Evolutionary conservation across 2,888 invertebrate species (phyloP), one percentile per base, ranked within the genome.

Genomic region (Caenorhabditis panamensis): DNA sequence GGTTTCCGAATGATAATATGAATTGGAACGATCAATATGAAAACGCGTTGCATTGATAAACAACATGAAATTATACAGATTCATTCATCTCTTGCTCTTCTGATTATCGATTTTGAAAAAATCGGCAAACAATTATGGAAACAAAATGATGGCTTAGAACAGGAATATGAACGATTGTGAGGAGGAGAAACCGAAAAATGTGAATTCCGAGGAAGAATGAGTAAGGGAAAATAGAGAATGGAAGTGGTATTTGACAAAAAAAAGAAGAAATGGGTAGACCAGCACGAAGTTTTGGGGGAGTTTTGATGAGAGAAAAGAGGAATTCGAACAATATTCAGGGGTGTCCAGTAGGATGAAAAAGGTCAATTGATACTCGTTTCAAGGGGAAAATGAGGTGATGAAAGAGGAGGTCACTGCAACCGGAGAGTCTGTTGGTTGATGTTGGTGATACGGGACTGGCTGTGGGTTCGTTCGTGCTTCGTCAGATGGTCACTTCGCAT

Each of bases 401-500:
- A n/a, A 9, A 41, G 16, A 13, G 16, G 61, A 44, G 24, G 20
- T 69, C 51, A 73, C n/a, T 49, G 24, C 6, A 73, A 53, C 11
- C 64, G 49, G 8, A 73, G 26, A 6, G 73, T 64, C 41, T 73
- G 73, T 41, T 58, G 58, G n/a, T 64, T 66, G 51, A 73, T 73
- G 20, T 51, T 73, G 36, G 58, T 64, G 49, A 73, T 58, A 16
- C 79, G 73, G 49, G 59, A 68, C 59, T 63, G 36, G 31, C 75
- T 63, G 69, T 90, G 90, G 8, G 90, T 90, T 41, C 88, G 77
- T 49, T 88, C 88, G 79, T 90, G 90, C 61, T 90, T 90, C 37
- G 88, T 86, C 68, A 90, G 69, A 76, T 90, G 90, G 62, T 90
- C 90, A 20, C 86, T 86, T 44, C 90, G 86, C 90, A 90, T 90